Evolutionary conservation across 2,797 vertebrate species (phyloP).

Genomic region (Lophotriccus pileatus): DNA sequence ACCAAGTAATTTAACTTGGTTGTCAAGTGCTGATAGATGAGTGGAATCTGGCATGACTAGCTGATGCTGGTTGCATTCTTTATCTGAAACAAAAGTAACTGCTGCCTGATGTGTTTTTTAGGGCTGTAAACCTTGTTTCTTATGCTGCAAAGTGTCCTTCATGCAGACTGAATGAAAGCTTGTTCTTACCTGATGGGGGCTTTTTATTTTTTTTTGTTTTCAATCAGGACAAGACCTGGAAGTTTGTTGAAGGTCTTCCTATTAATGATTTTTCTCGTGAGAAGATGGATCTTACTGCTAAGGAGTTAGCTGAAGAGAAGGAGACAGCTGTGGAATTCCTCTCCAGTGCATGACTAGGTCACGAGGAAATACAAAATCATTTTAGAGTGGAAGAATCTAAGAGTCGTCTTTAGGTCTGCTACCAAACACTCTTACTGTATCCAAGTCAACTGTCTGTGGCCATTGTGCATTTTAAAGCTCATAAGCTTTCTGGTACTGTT

Average conservation of each 20-base stretch:
- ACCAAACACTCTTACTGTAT: constrained; percentile 50
- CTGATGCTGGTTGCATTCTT: background rate
- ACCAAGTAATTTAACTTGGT: background rate
- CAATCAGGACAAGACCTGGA: constrained; percentile 90
- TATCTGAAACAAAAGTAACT: background rate
- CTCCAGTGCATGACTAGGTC: constrained; percentile 80
- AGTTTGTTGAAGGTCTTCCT: constrained; percentile 86
- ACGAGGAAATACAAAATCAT: constrained; percentile 32
- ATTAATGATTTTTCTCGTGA: constrained; percentile 90
- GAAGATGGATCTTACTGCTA: constrained; percentile 92
- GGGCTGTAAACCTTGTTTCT: background rate
- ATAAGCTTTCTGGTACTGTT: constrained; percentile 64
- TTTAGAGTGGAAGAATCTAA: constrained; percentile 77
- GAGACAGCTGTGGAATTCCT: constrained; percentile 90
- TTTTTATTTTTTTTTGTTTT: background rate
- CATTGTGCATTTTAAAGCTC: constrained; percentile 56
- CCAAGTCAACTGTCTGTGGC: constrained; percentile 59
- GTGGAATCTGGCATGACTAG: background rate
- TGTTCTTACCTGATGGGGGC: background rate
- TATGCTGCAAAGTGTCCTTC: background rate
- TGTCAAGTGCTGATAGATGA: background rate
- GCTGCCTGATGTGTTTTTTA: background rate
- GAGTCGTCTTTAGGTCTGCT: constrained; percentile 82
- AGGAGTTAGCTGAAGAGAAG: constrained; percentile 91
- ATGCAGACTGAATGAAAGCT: background rate